Evolutionary conservation across 2,888 invertebrate genomes (phyloP), one percentile per base, ranked within the genome.

Genomic region (Thyatira batis): DNA sequence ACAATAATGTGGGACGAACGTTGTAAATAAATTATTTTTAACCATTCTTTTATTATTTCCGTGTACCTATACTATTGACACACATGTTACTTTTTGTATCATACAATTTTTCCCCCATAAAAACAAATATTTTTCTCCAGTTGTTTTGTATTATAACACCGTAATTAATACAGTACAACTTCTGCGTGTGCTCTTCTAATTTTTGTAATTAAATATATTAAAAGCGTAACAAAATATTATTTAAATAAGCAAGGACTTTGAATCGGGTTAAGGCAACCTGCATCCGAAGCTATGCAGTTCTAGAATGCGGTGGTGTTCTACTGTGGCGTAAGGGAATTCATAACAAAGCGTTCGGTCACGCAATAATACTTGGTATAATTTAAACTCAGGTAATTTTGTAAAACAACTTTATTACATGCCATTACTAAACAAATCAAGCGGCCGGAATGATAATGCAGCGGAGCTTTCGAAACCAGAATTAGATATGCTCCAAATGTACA

Each of bases 371-470:
- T 48, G 25, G 28, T 17, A 48, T 43, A 53, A 50, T 53, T 53
- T 50, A 21, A 20, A 50, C 50, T 45, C 30, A 13, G 45, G 39
- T 57, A 53, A 57, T 64, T 53, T 63, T 49, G 54, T 51, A 49
- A 51, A 49, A 65, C 57, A 50, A 60, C 50, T 61, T 58, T 55
- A 57, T 61, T 54, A 54, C 59, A 39, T 20, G 23, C 45, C 39
- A 49, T 57, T 53, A 55, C 56, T 46, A 52, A 57, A 43, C 59
- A 61, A 48, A 46, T 51, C 20, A 52, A 46, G 45, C 45, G 50
- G 51, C 50, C 55, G 49, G 30, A 48, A 51, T 50, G 51, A 46
- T 53, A 50, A 57, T 52, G 52, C 30, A 17, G 52, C 10, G 27
- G 20, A 17, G 20, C 17, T 48, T 53, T 54, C 53, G 52, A 55